phyloP scores from a whole-genome alignment of 2,797 vertebrate species.

The Rhinichthys osculus region DNA sequence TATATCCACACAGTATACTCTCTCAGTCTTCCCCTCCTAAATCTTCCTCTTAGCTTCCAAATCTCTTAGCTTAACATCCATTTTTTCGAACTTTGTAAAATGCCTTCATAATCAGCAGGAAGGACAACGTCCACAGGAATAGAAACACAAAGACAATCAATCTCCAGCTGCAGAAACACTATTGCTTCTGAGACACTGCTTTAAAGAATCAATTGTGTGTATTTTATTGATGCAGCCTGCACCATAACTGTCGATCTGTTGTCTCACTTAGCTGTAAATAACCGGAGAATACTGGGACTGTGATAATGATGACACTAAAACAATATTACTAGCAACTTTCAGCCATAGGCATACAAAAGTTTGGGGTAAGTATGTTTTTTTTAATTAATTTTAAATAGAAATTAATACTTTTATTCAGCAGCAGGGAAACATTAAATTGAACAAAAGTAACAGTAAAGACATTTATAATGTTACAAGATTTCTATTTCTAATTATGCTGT shows the following conservation, averaged over 20 bases:
- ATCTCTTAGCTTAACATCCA: not conserved
- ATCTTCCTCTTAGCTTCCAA: not conserved
- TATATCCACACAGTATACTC: not conserved
- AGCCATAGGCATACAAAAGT: not conserved
- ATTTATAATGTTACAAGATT: not conserved
- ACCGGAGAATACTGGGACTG: not conserved
- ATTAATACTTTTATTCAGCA: not conserved
- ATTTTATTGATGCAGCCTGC: slow-evolving; percentile 17
- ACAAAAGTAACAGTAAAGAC: not conserved
- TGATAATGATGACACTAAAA: slow-evolving; percentile 5
- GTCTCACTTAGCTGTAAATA: not conserved
- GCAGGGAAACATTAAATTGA: not conserved
- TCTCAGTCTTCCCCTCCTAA: slow-evolving; percentile 20
- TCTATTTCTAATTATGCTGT: not conserved
- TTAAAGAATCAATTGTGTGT: slow-evolving; percentile 10
- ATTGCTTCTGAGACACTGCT: slow-evolving; percentile 3
- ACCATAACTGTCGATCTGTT: not conserved
- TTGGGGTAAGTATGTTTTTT: not conserved
- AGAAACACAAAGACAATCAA: slow-evolving; percentile 41
- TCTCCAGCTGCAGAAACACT: slow-evolving; percentile 36
- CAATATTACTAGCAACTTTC: not conserved
- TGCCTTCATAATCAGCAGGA: slow-evolving; percentile 7
- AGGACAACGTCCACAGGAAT: slow-evolving; percentile 15
- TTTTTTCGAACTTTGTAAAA: slow-evolving; percentile 2
- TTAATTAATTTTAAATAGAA: too few relatives aligned